Evolutionary conservation across 2,888 invertebrate species (phyloP).

Genomic region (Andrena chrysosceles): DNA sequence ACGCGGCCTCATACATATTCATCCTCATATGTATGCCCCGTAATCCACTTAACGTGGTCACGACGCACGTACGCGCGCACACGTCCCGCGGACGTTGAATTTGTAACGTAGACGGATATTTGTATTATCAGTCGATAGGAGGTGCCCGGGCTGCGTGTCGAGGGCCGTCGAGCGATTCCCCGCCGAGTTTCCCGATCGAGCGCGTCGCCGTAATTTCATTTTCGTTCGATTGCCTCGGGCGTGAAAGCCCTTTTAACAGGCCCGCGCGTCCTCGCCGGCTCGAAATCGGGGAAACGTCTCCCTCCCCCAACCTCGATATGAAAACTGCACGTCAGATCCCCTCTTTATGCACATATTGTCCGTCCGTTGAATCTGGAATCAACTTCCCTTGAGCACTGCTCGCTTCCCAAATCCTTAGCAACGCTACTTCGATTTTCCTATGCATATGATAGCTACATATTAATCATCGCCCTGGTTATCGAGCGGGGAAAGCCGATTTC

Average conservation of each 20-base stretch:
- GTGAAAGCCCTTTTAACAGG: slow-evolving; percentile 41
- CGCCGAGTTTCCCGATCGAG: slow-evolving; percentile 12
- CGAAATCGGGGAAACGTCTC: neutral
- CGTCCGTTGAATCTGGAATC: too few species aligned
- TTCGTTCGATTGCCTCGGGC: slow-evolving; percentile 15
- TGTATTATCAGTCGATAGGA: slow-evolving; percentile 38
- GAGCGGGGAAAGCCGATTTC: too few species aligned
- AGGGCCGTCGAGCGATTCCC: neutral
- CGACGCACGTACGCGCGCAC: slow-evolving; percentile 19
- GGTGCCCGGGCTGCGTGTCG: neutral
- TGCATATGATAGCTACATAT: too few species aligned
- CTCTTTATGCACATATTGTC: too few species aligned
- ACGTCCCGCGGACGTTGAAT: slow-evolving; percentile 38
- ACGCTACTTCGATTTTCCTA: too few species aligned
- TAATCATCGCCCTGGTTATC: too few species aligned
- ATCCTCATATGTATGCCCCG: slow-evolving; percentile 25
- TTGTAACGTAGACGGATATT: slow-evolving; percentile 46
- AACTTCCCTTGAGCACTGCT: too few species aligned
- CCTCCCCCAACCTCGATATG: neutral
- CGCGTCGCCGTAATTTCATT: slow-evolving; percentile 27
- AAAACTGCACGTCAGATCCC: neutral
- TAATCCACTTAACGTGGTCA: slow-evolving; percentile 56
- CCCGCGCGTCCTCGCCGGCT: neutral
- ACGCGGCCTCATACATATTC: slow-evolving; percentile 54
- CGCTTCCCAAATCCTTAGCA: too few species aligned